Evolutionary conservation across 2,888 invertebrate species (phyloP), one percentile per base, ranked within the genome.

Genomic region (Tetranychus piercei): DNA sequence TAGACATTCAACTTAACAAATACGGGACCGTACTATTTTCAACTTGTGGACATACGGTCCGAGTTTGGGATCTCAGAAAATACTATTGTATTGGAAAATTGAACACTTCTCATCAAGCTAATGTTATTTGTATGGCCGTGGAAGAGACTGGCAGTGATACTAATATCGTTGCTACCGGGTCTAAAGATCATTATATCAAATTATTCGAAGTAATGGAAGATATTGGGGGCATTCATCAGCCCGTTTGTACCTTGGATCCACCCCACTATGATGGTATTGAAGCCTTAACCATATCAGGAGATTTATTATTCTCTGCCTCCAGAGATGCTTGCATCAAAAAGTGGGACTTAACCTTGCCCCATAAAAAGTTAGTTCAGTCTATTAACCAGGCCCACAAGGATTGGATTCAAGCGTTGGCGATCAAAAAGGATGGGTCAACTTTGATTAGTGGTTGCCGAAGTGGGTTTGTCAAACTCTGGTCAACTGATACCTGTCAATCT

Each of bases 251-350:
- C 79, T 84, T 90, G 75, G 88, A 89, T 79, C 92, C 92, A 18
- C 92, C 92, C 7, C 92, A 92, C 83, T 92, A 92, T 82, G 92
- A 92, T 82, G 92, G 92, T 44, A 90, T 93, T 74, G 90, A 92
- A 81, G 89, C 90, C 70, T 84, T 92, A 72, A 87, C 89, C 55
- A 84, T 89, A 74, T 83, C 84, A 76, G 88, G 87, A 55, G 85
- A 87, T 78, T 86, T 85, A 20, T 84, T 92, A 23, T 92, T 90
- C 85, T 90, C 90, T 80, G 92, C 91, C 66, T 91, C 91, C 7
- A 83, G 92, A 71, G 92, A 92, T 83, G 89, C 88, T 82, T 89
- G 90, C 81, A 88, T 92, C 81, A 92, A 92, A 83, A 88, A 90
- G 79, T 92, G 91, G 91, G 88, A 88, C 80, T 67, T 73, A 43